Conservation (phyloP, 2,113 vertebrate genomes). For the Reinhardtius hippoglossoides region DNA sequence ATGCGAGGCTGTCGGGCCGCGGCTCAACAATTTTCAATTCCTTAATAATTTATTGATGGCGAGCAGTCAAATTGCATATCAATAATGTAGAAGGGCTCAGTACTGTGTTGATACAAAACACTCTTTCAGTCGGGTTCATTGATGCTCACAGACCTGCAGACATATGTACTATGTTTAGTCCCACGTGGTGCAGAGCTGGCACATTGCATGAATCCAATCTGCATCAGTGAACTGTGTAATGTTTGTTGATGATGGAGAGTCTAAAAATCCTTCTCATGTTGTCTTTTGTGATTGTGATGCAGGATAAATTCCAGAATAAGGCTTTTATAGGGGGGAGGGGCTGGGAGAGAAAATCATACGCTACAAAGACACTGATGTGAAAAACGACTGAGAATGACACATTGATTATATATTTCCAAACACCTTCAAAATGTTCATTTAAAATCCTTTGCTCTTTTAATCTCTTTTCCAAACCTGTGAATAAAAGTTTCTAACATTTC, state of each 20-base stretch:
- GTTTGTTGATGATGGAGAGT: constrained; percentile 49
- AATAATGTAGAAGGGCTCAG: constrained; percentile 80
- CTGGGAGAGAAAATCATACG: constrained; percentile 1
- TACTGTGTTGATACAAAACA: constrained; percentile 80
- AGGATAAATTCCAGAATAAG: constrained; percentile 13
- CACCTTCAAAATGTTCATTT: too few species aligned
- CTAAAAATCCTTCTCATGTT: constrained; percentile 46
- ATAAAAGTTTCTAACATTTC: neutral
- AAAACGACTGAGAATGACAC: neutral
- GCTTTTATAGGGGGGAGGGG: too few species aligned
- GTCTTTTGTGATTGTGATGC: constrained; percentile 32
- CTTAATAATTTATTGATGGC: constrained; percentile 79
- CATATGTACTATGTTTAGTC: constrained; percentile 69
- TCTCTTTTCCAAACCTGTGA: neutral
- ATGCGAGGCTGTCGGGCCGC: constrained; percentile 56
- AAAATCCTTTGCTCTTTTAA: neutral
- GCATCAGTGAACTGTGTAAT: constrained; percentile 64
- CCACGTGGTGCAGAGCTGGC: constrained; percentile 58
- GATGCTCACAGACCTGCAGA: constrained; percentile 73
- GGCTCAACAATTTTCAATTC: constrained; percentile 78
- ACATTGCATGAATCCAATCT: constrained; percentile 54
- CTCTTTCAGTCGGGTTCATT: constrained; percentile 68
- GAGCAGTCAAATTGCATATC: constrained; percentile 79
- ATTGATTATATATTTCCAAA: neutral
- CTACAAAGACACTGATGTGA: constrained; percentile 5